Evolutionary conservation across 2,888 invertebrate genomes (phyloP), one percentile per base, ranked within the genome.

Genomic region (Bellardia pandia): DNA sequence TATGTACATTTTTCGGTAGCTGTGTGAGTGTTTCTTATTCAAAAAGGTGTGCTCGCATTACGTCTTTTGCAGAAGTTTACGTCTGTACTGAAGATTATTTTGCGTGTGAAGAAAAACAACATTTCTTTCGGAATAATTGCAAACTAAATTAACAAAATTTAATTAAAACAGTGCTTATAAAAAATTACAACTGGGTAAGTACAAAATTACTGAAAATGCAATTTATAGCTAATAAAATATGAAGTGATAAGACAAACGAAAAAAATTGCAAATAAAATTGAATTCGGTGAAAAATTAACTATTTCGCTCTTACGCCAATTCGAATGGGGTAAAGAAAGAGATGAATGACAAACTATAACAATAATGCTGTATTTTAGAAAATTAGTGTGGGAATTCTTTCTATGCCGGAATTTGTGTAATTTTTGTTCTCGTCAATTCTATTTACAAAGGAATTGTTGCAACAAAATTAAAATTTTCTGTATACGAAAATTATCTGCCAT

Each of bases 31-130:
- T 76, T 74, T 77, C 66, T 64, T 72, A 51, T 77, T 77, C 48
- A 77, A 66, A 77, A 86, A 86, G 83, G 86, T 86, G 86, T 86
- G 83, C 86, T 83, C 69, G 66, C 71, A 86, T 83, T 79, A 79
- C 83, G 86, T 79, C 64, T 81, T 81, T 86, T 78, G 66, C 74
- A 58, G 78, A 74, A 56, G 68, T 79, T 82, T 78, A 69, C 71
- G 75, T 83, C 72, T 64, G 82, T 83, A 74, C 82, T 86, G 51
- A 64, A 72, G 45, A 71, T 48, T 79, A 56, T 68, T 79, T 83
- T 75, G 78, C 68, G 48, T 86, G 62, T 83, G 60, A 77, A 75
- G 79, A 77, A 75, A 83, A 74, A 58, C 51, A 77, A 66, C n/a
- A 76, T 71, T 51, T 69, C 58, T 71, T 71, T 64, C 5, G 62